These are phyloP conservation scores for Euspilapteryx auroguttella DNA, from an alignment of 2,888 invertebrate genomes.

Conservation along the genomic window DNA sequence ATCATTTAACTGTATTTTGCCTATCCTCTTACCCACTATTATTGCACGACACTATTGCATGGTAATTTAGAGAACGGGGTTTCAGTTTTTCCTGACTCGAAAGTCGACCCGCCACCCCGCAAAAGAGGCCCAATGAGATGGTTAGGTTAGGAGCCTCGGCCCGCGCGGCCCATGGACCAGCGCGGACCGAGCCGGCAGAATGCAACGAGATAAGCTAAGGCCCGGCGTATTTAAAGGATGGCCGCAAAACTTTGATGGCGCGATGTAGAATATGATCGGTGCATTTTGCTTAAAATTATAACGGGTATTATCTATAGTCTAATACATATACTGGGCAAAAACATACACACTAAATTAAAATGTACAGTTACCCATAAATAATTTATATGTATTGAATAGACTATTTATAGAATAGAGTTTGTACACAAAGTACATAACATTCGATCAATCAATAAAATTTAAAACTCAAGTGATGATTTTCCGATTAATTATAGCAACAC, in stretches of 20 bases:
- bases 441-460: too few species aligned
- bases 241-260: slow-evolving; percentile 15
- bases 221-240: slow-evolving; percentile 16
- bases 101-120: slow-evolving; percentile 48
- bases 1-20: background rate
- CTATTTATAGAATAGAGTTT: too few species aligned
- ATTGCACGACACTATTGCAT: background rate
- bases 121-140: slow-evolving; percentile 53
- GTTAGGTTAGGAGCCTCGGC: slow-evolving; percentile 56
- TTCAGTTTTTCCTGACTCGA: slow-evolving; percentile 52
- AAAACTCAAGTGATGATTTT: too few species aligned
- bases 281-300: slow-evolving; percentile 6
- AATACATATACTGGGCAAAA: too few species aligned
- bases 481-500: too few species aligned
- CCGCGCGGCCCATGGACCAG: slow-evolving; percentile 66
- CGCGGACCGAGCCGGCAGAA: slow-evolving; percentile 77
- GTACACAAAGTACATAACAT: too few species aligned
- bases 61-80: slow-evolving; percentile 21
- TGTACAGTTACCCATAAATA: too few species aligned
- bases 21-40: background rate
- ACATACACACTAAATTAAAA: too few species aligned
- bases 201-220: slow-evolving; percentile 24
- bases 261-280: slow-evolving; percentile 14
- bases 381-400: too few species aligned
- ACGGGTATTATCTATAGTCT: too few species aligned